Conservation (phyloP, 2,797 vertebrate genomes). For the Fundulus diaphanus region DNA sequence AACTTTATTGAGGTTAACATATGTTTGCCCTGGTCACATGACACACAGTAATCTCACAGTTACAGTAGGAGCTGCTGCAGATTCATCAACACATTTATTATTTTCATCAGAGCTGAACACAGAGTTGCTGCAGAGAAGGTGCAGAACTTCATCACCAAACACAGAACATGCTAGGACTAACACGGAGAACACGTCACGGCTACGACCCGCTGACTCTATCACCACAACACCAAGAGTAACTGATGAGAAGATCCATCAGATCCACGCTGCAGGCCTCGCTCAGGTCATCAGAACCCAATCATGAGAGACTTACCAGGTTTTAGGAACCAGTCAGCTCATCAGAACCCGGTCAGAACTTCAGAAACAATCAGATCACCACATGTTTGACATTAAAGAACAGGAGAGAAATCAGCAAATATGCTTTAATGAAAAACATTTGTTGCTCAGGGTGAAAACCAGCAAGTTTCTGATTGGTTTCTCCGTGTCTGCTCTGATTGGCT, state of each 20-base stretch:
- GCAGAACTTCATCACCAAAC: conserved; percentile 1
- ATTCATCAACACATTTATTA: no score
- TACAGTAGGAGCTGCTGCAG: conserved; percentile 50
- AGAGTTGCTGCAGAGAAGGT: conserved; percentile 3
- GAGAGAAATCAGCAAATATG: background rate
- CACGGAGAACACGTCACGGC: conserved; percentile 10
- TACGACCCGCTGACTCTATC: conserved; percentile 27
- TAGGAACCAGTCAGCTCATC: no score
- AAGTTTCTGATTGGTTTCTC: background rate
- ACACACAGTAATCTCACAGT: conserved; percentile 34
- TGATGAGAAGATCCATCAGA: background rate
- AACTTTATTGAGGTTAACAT: conserved; percentile 55
- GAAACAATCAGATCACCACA: background rate
- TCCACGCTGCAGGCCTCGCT: no score
- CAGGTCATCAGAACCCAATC: background rate
- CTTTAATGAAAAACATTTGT: no score
- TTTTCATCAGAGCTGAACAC: background rate
- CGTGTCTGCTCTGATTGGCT: background rate
- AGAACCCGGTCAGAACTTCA: background rate
- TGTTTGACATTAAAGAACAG: background rate
- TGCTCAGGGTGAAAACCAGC: background rate
- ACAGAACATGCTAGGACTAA: conserved; percentile 32
- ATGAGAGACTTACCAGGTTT: background rate
- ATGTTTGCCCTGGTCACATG: conserved; percentile 43
- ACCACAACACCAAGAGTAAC: conserved; percentile 29